phyloP scores from a whole-genome alignment of 2,113 vertebrate species.

The Tympanuchus pallidicinctus region DNA sequence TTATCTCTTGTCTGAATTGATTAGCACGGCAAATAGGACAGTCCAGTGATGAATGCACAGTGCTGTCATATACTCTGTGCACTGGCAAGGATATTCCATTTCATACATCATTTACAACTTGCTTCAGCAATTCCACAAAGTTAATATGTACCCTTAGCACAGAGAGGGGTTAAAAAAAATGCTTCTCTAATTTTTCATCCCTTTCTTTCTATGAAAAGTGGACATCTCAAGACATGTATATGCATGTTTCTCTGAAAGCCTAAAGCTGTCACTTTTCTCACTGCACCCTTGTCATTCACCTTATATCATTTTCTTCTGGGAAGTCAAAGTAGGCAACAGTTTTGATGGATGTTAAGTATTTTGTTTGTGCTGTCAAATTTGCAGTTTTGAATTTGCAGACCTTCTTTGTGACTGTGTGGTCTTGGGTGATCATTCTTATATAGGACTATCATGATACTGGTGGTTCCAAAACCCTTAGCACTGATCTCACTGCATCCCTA shows the following conservation, averaged over 20 bases:
- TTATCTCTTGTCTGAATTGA: slow-evolving; percentile 18
- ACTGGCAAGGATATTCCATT: slow-evolving; percentile 25
- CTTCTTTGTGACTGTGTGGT: not conserved
- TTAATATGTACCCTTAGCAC: not conserved
- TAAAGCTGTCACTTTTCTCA: not conserved
- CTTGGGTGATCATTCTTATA: not conserved
- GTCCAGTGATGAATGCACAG: not conserved
- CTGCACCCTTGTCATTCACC: not conserved
- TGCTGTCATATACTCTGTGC: not conserved
- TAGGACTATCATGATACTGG: accelerated
- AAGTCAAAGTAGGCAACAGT: not conserved
- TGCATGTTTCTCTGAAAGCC: not conserved
- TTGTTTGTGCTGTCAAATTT: not conserved
- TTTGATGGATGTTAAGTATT: not conserved
- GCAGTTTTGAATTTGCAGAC: not conserved
- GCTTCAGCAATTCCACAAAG: slow-evolving; percentile 13
- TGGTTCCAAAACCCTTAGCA: not conserved
- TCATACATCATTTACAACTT: slow-evolving; percentile 33
- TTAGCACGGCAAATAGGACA: slow-evolving; percentile 1
- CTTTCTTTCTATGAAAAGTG: not conserved
- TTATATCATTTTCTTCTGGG: not conserved
- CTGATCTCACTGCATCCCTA: not conserved
- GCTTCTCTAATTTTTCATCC: not conserved
- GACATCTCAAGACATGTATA: accelerated
- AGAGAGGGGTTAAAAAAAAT: not conserved